Percentiles rank a stretch among this genome's conserved stretches.
Conservation (phyloP, 2,888 invertebrate genomes). For the Strigamia maritima region DNA sequence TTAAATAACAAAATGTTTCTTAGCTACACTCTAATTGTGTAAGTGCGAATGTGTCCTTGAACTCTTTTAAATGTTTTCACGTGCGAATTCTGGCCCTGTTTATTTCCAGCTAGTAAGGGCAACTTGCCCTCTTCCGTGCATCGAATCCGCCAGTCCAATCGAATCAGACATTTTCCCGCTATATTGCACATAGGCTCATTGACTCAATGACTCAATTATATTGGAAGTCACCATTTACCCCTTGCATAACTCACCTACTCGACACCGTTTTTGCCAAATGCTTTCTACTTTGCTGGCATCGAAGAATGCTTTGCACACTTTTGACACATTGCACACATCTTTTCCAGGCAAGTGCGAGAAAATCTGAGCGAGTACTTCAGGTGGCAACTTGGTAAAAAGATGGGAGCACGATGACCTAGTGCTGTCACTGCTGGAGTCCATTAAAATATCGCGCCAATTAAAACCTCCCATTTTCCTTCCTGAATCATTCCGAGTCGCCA, state of each 20-base stretch:
- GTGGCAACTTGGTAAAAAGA: constrained; percentile 33
- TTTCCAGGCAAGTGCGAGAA: constrained; percentile 36
- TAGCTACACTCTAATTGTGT: not conserved
- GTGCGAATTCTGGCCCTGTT: not conserved
- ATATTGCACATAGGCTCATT: not conserved
- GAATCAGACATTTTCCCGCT: not conserved
- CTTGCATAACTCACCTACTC: constrained; percentile 31
- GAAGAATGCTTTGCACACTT: constrained; percentile 28
- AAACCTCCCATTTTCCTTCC: constrained; percentile 25
- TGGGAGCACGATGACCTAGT: not conserved
- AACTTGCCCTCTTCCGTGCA: not conserved
- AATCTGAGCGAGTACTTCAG: constrained; percentile 38
- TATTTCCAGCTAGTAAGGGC: not conserved
- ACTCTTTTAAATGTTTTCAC: not conserved
- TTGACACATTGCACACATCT: constrained; percentile 35
- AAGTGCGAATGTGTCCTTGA: not conserved
- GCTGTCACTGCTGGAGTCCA: constrained; percentile 24
- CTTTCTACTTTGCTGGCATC: constrained; percentile 34
- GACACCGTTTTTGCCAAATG: constrained; percentile 36
- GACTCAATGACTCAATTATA: not conserved
- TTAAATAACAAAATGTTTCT: not conserved
- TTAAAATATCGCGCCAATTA: constrained; percentile 34
- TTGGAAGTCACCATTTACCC: not conserved
- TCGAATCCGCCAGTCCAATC: no score
- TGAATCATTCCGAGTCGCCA: not conserved